phyloP scores from a whole-genome alignment of 2,888 invertebrate genomes.

The Urechis unicinctus region DNA sequence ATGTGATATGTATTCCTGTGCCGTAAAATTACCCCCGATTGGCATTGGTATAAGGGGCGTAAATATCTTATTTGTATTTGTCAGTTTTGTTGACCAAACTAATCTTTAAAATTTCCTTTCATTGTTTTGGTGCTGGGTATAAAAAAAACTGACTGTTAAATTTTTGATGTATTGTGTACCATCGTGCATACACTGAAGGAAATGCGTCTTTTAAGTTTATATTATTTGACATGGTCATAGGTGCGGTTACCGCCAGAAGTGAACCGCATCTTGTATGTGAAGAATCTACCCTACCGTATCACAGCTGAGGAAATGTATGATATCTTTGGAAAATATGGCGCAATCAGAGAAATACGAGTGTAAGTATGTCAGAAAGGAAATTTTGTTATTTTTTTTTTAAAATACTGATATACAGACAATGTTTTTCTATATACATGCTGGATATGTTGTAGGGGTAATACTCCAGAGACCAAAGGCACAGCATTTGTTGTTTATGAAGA shows the following conservation, averaged over 20 bases:
- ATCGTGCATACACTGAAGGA: too few relatives aligned
- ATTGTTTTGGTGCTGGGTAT: too few relatives aligned
- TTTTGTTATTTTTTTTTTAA: slow-evolving; percentile 4
- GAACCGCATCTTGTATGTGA: slow-evolving; percentile 89
- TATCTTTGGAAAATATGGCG: slow-evolving; percentile 99
- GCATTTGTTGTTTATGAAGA: slow-evolving; percentile 99
- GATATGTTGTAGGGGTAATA: slow-evolving; percentile 68
- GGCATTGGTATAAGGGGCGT: too few relatives aligned
- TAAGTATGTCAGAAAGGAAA: too few relatives aligned
- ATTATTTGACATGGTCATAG: slow-evolving; percentile 52
- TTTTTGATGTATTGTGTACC: too few relatives aligned
- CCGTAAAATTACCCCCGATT: too few relatives aligned
- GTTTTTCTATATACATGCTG: too few relatives aligned
- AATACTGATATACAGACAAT: background rate
- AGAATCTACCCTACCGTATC: slow-evolving; percentile 98
- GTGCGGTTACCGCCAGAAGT: slow-evolving; percentile 97
- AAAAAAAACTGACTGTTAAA: too few relatives aligned
- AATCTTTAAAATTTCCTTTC: too few relatives aligned
- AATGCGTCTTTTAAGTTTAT: background rate
- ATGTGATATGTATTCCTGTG: too few relatives aligned
- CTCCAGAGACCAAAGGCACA: slow-evolving; percentile 94
- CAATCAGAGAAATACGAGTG: slow-evolving; percentile 96
- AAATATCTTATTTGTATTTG: too few relatives aligned
- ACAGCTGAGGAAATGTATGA: slow-evolving; percentile 99
- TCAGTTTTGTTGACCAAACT: too few relatives aligned